Percentiles rank a stretch among this genome's conserved stretches.
phyloP scores from a whole-genome alignment of 2,797 vertebrate species.

The Champsocephalus gunnari region DNA sequence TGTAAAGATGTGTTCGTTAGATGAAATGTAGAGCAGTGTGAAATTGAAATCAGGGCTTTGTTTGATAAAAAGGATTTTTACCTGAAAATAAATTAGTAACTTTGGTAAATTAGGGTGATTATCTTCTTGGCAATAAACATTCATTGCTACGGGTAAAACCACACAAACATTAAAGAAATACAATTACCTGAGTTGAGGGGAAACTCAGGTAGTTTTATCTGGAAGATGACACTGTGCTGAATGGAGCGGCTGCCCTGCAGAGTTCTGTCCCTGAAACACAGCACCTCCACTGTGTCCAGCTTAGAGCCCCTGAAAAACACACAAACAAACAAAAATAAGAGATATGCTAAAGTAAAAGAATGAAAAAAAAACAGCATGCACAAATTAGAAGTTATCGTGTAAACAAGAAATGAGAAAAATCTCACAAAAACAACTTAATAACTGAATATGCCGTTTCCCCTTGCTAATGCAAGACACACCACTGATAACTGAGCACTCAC shows the following conservation, averaged over 20 bases:
- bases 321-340: slow-evolving; percentile 36
- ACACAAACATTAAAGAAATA: background rate
- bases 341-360: slow-evolving; percentile 2
- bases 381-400: background rate
- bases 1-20: no score
- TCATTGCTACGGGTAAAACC: background rate
- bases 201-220: slow-evolving; percentile 89
- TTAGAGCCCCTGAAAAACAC: slow-evolving; percentile 84
- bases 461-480: background rate
- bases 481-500: background rate
- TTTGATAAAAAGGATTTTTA: no score
- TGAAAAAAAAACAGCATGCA: background rate
- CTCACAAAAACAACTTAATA: background rate
- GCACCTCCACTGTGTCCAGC: slow-evolving; percentile 88
- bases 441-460: background rate
- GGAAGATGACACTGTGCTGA: slow-evolving; percentile 92
- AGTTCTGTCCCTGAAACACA: slow-evolving; percentile 95
- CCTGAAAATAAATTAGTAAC: no score
- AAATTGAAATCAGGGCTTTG: no score
- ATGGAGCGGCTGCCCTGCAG: slow-evolving; percentile 91
- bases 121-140: no score
- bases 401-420: background rate
- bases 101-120: no score
- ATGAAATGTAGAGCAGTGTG: no score
- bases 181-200: slow-evolving; percentile 87